These are phyloP conservation scores for Trichomalopsis sarcophagae DNA, from an alignment of 1,140 invertebrate species.

Conservation along the genomic window DNA sequence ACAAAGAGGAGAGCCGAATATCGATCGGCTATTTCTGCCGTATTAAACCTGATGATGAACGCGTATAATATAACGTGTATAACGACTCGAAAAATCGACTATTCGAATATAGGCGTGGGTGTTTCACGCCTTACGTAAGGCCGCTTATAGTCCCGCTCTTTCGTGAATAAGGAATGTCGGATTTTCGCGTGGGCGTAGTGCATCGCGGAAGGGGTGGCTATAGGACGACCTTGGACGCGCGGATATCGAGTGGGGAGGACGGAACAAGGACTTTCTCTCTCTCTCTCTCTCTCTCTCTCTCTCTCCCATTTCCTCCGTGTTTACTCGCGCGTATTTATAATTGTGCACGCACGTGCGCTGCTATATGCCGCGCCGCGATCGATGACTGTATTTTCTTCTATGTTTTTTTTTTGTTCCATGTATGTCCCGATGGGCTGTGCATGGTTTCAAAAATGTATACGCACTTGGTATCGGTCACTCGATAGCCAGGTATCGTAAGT, in stretches of 20 bases:
- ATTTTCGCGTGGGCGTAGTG: neutral
- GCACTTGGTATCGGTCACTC: no score
- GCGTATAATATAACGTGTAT: neutral
- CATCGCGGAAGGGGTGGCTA: neutral
- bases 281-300: neutral
- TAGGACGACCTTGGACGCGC: neutral
- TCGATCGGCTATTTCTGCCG: neutral
- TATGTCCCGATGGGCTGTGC: neutral
- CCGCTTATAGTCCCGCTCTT: neutral
- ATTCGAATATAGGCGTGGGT: neutral
- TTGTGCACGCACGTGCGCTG: conserved; percentile 29
- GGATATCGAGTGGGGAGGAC: neutral
- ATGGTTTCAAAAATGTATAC: conserved; percentile 22
- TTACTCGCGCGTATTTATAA: neutral
- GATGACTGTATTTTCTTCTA: neutral
- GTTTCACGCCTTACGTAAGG: no score
- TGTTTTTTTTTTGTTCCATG: neutral
- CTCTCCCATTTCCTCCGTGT: neutral
- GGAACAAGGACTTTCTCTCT: neutral
- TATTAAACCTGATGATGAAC: no score
- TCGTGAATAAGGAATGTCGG: neutral
- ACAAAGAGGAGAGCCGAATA: neutral
- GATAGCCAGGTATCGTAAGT: no score
- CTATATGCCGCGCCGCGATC: neutral
- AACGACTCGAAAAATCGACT: neutral